A percentile compares a stretch with the other conserved stretches of the same genome.
Evolutionary conservation across 2,888 invertebrate species (phyloP).

Genomic region (Ctenicera cuprea): DNA sequence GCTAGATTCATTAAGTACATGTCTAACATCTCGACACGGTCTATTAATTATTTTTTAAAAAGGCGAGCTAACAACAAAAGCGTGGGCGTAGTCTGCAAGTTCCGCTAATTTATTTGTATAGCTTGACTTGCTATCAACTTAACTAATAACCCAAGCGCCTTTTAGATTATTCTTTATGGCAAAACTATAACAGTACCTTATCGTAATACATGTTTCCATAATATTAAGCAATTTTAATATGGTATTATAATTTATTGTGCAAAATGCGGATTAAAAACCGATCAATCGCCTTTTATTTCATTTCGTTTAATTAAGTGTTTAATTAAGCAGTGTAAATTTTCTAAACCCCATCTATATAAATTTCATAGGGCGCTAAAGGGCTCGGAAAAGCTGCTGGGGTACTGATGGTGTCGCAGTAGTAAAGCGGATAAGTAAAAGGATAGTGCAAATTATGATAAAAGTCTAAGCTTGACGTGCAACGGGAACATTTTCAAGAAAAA

Average conservation of each 20-base stretch:
- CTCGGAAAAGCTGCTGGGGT: neutral
- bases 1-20: too few relatives aligned
- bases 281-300: conserved; percentile 1
- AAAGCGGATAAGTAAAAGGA: conserved; percentile 13
- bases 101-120: too few relatives aligned
- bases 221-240: neutral
- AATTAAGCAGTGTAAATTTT: conserved; percentile 16
- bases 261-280: neutral
- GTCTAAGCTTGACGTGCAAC: neutral
- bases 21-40: too few relatives aligned
- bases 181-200: too few relatives aligned
- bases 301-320: conserved; percentile 19
- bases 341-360: neutral
- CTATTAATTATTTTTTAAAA: too few relatives aligned
- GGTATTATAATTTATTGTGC: neutral
- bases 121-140: too few relatives aligned
- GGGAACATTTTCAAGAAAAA: neutral
- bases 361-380: conserved; percentile 11
- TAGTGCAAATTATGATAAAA: conserved; percentile 25
- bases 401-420: conserved; percentile 1
- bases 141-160: too few relatives aligned
- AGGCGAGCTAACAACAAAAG: too few relatives aligned
- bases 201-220: too few relatives aligned
- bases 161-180: too few relatives aligned
- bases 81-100: too few relatives aligned